Evolutionary conservation across 1,140 invertebrate species (phyloP), one percentile per base, ranked within the genome.

Genomic region (Euwallacea fornicatus): DNA sequence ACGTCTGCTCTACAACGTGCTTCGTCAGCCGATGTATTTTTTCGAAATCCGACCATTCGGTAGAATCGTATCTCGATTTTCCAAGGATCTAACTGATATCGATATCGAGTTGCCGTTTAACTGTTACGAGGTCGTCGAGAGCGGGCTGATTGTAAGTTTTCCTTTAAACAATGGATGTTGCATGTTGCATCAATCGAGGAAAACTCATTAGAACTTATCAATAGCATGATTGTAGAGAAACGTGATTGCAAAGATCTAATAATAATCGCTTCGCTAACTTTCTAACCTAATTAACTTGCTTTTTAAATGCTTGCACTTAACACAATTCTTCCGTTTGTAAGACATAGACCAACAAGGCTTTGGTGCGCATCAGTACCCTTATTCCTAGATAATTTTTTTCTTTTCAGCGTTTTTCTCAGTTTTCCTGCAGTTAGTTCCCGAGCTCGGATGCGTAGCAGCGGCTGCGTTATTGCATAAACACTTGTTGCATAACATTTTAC

Each of bases 31-130:
- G 21, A 87, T 90, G 82, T 82, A 81, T 61, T 94, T 93, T 85
- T 94, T 93, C 82, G 91, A 93, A 82, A 84, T 83, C 54, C 90
- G 89, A 74, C 91, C 92, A 7, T 81, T 84, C 69, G 92, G 91
- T 74, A 84, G 91, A 74, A 86, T 93, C 74, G 81, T 93, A 69
- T 90, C 89, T 82, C 85, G 91, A 75, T 88, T 92, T 81, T 85
- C 87, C 73, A 91, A 89, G 84, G 92, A 93, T 82, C 82, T 90
- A 71, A 87, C 89, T 80, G 84, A 86, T 63, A 77, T 90, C 80
- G 89, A 92, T 83, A 66, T 75, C n/a, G 79, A 80, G 66, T 84
- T 86, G 78, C 78, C 79, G 33, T 77, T 78, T 72, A 81, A 79
- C 71, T 75, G 81, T 74, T 81, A 81, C 71, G 80, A 81, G 75